phyloP scores from a whole-genome alignment of 1,140 invertebrate genomes.

The Tribolium castaneum region DNA sequence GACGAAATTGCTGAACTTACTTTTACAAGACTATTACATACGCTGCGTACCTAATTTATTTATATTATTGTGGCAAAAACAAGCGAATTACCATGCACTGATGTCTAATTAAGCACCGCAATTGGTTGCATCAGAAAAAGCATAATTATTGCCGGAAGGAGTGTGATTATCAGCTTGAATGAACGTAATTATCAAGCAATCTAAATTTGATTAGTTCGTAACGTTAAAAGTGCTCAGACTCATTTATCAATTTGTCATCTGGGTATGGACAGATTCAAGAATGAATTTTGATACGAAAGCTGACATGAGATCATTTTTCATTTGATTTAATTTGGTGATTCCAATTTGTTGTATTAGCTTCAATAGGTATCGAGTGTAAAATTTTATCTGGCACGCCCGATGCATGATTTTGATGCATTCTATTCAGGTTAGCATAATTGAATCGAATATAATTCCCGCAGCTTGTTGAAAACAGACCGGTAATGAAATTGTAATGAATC shows the following conservation, averaged over 20 bases:
- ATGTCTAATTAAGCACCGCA: constrained; percentile 7
- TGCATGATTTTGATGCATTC: not conserved
- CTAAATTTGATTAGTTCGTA: not conserved
- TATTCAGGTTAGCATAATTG: not conserved
- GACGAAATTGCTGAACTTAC: not conserved
- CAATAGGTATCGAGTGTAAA: not conserved
- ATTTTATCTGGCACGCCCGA: not conserved
- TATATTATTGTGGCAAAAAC: not conserved
- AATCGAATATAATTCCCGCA: not conserved
- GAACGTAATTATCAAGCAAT: constrained; percentile 4
- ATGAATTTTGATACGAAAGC: not conserved
- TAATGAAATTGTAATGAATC: not conserved
- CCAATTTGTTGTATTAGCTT: too few species aligned
- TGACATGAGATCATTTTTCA: not conserved
- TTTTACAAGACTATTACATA: not conserved
- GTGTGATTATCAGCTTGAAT: not conserved
- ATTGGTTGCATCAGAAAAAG: not conserved
- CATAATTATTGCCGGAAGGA: constrained; percentile 2
- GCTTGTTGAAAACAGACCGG: not conserved
- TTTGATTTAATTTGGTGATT: not conserved
- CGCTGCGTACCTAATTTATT: not conserved
- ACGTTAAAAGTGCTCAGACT: not conserved
- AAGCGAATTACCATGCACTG: not conserved
- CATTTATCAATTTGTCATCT: not conserved
- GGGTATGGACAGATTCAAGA: not conserved